Evolutionary conservation across 2,888 invertebrate species (phyloP).

Genomic region (Oegoconia quadripuncta): DNA sequence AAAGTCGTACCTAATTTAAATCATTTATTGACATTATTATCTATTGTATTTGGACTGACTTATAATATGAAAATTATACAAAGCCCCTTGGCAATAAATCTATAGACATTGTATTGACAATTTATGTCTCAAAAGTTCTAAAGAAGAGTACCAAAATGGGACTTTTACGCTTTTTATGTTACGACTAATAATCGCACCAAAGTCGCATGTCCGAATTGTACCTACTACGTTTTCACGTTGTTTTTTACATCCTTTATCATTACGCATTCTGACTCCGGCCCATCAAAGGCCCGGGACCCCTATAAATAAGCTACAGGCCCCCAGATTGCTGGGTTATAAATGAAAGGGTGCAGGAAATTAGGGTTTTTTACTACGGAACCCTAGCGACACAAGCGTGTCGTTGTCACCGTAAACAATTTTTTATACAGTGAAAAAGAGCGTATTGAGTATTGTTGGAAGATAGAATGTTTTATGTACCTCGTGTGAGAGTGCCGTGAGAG

Average conservation of each 20-base stretch:
- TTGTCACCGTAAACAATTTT: slow-evolving; percentile 65
- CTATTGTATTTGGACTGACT: too few relatives aligned
- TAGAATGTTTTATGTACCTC: slow-evolving; percentile 33
- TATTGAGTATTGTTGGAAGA: slow-evolving; percentile 54
- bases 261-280: slow-evolving; percentile 69
- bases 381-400: slow-evolving; percentile 49
- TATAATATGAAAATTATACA: too few relatives aligned
- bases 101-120: too few relatives aligned
- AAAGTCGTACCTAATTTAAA: too few relatives aligned
- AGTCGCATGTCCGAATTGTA: slow-evolving; percentile 11
- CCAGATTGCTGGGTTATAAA: slow-evolving; percentile 76
- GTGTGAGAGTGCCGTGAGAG: neutral
- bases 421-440: slow-evolving; percentile 60
- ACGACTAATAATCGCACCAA: too few relatives aligned
- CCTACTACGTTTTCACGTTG: slow-evolving; percentile 36
- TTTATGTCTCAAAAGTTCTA: too few relatives aligned
- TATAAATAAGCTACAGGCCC: slow-evolving; percentile 73
- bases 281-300: slow-evolving; percentile 70
- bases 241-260: slow-evolving; percentile 71
- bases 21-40: too few relatives aligned
- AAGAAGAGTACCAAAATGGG: too few relatives aligned
- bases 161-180: too few relatives aligned
- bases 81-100: too few relatives aligned
- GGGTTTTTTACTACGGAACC: slow-evolving; percentile 73
- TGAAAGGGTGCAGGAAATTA: slow-evolving; percentile 79